A percentile compares a stretch with the other conserved stretches of the same genome.
These are phyloP conservation scores for Blera fallax DNA, from an alignment of 2,888 invertebrate species.

Conservation along the genomic window DNA sequence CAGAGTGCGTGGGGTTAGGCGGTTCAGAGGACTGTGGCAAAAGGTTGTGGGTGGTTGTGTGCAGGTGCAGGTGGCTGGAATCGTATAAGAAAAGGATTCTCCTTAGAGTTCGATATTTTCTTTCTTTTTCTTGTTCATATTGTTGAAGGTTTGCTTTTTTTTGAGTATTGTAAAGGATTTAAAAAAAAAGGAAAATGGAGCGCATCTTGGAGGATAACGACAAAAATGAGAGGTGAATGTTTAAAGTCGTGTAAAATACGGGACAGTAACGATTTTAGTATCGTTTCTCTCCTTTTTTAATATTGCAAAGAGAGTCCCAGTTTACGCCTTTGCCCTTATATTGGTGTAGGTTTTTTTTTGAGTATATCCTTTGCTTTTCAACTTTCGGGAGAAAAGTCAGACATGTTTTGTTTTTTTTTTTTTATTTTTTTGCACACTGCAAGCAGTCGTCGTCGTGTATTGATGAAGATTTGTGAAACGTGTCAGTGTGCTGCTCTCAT, in stretches of 20 bases:
- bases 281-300: conserved; percentile 23
- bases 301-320: conserved; percentile 27
- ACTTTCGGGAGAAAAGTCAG: conserved; percentile 1
- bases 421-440: neutral
- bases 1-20: neutral
- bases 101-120: conserved; percentile 30
- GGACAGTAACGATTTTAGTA: conserved; percentile 18
- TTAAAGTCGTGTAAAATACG: conserved; percentile 51
- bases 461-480: conserved; percentile 71
- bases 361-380: neutral
- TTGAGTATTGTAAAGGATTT: neutral
- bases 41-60: conserved; percentile 6
- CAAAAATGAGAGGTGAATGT: conserved; percentile 34
- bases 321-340: conserved; percentile 19
- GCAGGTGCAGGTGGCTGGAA: conserved; percentile 60
- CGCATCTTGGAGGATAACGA: conserved; percentile 47
- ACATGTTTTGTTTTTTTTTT: conserved; percentile 22
- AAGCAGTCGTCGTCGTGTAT: conserved; percentile 44
- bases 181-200: neutral
- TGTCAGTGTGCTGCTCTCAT: conserved; percentile 67
- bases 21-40: neutral
- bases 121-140: conserved; percentile 1
- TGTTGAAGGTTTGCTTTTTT: conserved; percentile 21
- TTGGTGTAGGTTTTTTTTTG: neutral
- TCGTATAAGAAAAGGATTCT: conserved; percentile 16